Evolutionary conservation across 2,888 invertebrate species (phyloP), one percentile per base, ranked within the genome.

Genomic region (Caenorhabditis angaria): DNA sequence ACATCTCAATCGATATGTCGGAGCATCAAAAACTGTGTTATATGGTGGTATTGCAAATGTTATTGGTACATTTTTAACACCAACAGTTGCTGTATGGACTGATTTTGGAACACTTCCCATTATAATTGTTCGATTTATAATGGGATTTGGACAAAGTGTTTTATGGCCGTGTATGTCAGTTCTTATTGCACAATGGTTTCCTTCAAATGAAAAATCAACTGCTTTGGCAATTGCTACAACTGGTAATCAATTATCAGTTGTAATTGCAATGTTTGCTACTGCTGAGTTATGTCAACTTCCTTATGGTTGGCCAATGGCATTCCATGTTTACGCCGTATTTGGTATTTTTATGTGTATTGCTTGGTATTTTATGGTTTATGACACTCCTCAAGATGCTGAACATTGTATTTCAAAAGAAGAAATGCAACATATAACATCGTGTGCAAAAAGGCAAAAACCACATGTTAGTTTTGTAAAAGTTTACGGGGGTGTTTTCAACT

Each of bases 131-230:
- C 71, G 86, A 60, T 83, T 86, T 64, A 58, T 84, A 25, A 86
- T 86, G 86, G 86, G 86, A 61, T 83, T 81, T 66, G 86, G 86
- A 18, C 86, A 86, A 70, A 86, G 84, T 29, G 80, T 86, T n/a
- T 69, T 86, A 24, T 83, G 82, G 64, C 86, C 86, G 1, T 86
- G 86, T 62, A 86, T 86, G 84, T 79, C 80, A 51, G 86, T 86
- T 8, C 80, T 86, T 35, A 76, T 86, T 28, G 80, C 83, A 54
- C 81, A 80, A 61, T 86, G 86, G 86, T 86, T 86, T 66, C 85
- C 86, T 24, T 68, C 81, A 14, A 75, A 68, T 12, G 86, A 86
- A 62, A 86, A 85, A 63, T 80, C 81, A 56, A 87, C 86, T 3
- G 84, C 83, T 0, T 55, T 83, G 25, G 85, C 86, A 25, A 83